phyloP scores from a whole-genome alignment of 2,797 vertebrate genomes.

The Antrozous pallidus region DNA sequence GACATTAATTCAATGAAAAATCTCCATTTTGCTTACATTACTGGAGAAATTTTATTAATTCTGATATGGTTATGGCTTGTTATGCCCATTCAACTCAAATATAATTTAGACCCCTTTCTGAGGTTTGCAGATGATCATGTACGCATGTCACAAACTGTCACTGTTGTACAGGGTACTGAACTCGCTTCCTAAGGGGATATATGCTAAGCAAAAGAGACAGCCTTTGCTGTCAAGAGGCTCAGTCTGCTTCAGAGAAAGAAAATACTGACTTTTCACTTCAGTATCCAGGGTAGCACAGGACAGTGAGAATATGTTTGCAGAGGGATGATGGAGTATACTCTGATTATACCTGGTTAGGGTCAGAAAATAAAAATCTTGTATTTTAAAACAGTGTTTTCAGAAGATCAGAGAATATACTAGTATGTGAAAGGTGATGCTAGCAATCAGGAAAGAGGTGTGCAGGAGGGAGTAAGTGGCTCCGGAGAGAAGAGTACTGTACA shows the following conservation, averaged over 20 bases:
- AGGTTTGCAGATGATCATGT: background rate
- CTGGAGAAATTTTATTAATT: background rate
- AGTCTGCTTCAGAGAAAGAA: background rate
- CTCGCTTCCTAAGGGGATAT: background rate
- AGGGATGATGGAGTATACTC: background rate
- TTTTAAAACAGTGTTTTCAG: conserved; percentile 2
- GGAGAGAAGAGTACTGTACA: background rate
- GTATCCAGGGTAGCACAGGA: background rate
- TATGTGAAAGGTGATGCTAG: background rate
- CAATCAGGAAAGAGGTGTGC: background rate
- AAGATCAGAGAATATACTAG: background rate
- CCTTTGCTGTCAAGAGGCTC: background rate
- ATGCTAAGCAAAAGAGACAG: background rate
- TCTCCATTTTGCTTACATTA: background rate
- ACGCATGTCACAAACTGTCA: background rate
- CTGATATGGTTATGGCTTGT: background rate
- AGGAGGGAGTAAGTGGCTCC: background rate
- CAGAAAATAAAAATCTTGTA: background rate
- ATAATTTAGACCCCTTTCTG: conserved; percentile 11
- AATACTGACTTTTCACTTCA: background rate
- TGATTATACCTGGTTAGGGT: background rate
- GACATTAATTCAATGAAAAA: background rate
- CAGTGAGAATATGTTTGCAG: background rate
- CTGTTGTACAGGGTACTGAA: background rate
- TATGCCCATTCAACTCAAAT: background rate